phyloP scores from a whole-genome alignment of 2,113 vertebrate species.

The Hyaena hyaena region DNA sequence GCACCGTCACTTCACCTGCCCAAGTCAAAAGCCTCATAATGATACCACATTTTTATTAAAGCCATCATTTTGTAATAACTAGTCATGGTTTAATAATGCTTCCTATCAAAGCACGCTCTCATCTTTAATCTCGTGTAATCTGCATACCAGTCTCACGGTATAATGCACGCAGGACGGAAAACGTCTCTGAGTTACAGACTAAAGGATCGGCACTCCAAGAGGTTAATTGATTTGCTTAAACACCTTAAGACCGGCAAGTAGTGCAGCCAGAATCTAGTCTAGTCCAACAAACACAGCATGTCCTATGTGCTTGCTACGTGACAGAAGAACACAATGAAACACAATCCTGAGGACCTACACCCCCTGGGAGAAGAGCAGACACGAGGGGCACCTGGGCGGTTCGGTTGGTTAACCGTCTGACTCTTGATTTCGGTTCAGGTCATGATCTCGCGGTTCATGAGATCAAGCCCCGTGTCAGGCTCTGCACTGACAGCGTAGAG shows the following conservation, averaged over 20 bases:
- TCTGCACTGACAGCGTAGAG: too few relatives aligned
- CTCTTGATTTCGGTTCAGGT: too few relatives aligned
- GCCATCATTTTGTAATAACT: not conserved
- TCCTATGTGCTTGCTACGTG: not conserved
- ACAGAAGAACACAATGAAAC: not conserved
- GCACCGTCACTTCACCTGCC: not conserved
- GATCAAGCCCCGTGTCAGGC: too few relatives aligned
- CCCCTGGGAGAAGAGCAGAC: not conserved
- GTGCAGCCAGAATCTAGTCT: not conserved
- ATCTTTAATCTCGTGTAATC: not conserved
- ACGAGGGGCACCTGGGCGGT: too few relatives aligned
- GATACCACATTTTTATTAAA: not conserved
- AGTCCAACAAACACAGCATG: not conserved
- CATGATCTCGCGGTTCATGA: too few relatives aligned
- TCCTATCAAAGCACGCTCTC: not conserved
- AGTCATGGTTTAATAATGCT: not conserved
- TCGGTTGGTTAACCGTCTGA: too few relatives aligned
- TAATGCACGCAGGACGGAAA: not conserved
- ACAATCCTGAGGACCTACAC: not conserved
- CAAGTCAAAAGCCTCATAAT: not conserved
- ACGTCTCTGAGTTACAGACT: not conserved
- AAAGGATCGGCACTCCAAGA: not conserved
- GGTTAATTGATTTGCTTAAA: not conserved
- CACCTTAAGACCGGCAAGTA: not conserved
- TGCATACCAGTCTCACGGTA: not conserved